phyloP scores from a whole-genome alignment of 2,797 vertebrate genomes.

The Pipistrellus pipistrellus region DNA sequence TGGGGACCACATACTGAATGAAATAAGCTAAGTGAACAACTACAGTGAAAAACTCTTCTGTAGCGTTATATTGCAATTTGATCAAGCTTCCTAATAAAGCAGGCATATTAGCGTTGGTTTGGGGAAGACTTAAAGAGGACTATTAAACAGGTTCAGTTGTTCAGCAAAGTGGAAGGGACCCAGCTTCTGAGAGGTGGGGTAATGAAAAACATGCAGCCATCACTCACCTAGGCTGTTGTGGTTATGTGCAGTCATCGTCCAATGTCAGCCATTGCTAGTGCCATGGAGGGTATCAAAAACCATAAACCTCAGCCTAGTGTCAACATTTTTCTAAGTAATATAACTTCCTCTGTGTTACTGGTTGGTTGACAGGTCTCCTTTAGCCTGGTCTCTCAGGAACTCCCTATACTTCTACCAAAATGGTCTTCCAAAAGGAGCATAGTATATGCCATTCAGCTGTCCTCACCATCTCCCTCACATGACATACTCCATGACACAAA shows the following conservation, averaged over 20 bases:
- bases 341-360: background rate
- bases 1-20: background rate
- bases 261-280: background rate
- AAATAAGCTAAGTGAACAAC: background rate
- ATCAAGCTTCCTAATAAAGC: background rate
- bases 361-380: background rate
- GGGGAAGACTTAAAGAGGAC: background rate
- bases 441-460: background rate
- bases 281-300: background rate
- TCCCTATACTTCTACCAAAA: background rate
- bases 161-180: background rate
- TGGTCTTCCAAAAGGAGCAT: background rate
- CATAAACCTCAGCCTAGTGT: background rate
- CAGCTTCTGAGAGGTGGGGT: background rate
- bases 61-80: background rate
- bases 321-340: background rate
- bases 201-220: fast-evolving
- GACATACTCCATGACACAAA: background rate
- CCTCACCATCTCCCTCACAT: background rate
- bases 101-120: background rate
- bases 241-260: background rate
- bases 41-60: background rate
- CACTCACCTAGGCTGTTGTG: background rate
- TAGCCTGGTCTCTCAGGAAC: background rate
- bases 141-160: background rate